phyloP scores from a whole-genome alignment of 2,113 vertebrate species.

The Rostratula benghalensis region DNA sequence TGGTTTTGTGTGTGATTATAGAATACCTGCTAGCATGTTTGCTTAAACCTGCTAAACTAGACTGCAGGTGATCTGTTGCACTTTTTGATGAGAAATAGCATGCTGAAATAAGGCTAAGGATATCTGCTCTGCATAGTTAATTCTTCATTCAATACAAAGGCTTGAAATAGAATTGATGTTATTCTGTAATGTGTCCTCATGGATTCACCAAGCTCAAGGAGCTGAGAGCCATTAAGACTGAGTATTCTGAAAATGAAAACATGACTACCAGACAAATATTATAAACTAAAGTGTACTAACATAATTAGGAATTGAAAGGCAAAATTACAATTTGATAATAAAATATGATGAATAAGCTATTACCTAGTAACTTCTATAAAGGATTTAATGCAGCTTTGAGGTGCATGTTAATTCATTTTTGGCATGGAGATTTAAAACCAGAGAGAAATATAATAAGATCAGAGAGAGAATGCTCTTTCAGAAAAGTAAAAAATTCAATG shows the following conservation, averaged over 20 bases:
- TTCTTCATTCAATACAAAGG: background rate
- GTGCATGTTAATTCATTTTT: slow-evolving; percentile 2
- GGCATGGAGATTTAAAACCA: background rate
- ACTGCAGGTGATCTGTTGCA: background rate
- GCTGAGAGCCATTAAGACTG: background rate
- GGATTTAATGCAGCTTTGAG: background rate
- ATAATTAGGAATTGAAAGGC: background rate
- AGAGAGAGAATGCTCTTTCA: background rate
- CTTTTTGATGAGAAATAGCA: background rate
- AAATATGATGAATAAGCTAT: background rate
- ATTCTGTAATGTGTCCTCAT: background rate
- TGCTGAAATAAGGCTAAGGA: background rate
- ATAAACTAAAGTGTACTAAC: background rate
- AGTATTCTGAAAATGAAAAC: background rate
- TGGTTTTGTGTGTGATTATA: background rate
- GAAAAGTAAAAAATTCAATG: background rate
- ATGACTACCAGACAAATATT: background rate
- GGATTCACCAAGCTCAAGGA: background rate
- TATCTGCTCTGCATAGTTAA: background rate
- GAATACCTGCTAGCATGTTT: background rate
- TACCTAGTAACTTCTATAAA: slow-evolving; percentile 1
- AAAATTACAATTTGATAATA: slow-evolving; percentile 1
- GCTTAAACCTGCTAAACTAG: background rate
- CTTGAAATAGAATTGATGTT: background rate
- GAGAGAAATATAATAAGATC: background rate